phyloP scores from a whole-genome alignment of 2,113 vertebrate genomes.

The Cercopithecus mona region DNA sequence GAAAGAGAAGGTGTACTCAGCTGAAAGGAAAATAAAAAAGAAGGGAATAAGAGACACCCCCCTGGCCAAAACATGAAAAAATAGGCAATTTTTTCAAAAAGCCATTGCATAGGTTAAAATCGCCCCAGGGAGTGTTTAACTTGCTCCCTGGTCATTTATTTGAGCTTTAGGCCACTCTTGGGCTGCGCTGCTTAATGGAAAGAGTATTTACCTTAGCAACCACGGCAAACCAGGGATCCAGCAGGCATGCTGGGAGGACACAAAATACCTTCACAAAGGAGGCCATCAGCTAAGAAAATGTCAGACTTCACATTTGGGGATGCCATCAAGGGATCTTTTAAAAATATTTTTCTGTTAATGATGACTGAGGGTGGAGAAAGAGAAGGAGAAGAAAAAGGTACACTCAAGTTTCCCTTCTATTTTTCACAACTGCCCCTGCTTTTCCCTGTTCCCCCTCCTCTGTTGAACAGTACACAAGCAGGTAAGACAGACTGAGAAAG shows the following conservation, averaged over 20 bases:
- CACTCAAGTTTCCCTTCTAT: constrained; percentile 24
- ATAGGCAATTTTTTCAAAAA: constrained; percentile 77
- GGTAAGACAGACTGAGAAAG: not conserved
- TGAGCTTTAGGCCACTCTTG: constrained; percentile 76
- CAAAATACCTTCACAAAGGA: constrained; percentile 67
- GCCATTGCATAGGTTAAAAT: constrained; percentile 76
- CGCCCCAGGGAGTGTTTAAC: constrained; percentile 72
- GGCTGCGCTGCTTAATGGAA: constrained; percentile 74
- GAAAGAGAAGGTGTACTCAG: constrained; percentile 42
- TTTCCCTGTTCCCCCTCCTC: not conserved
- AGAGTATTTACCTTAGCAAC: constrained; percentile 79
- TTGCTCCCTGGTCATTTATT: constrained; percentile 77
- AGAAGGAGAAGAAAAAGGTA: constrained; percentile 40
- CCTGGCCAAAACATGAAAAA: constrained; percentile 70
- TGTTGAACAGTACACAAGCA: not conserved
- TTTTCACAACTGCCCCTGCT: not conserved
- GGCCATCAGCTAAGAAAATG: constrained; percentile 75
- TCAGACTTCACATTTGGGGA: constrained; percentile 73
- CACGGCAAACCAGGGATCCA: constrained; percentile 59
- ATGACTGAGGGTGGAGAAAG: constrained; percentile 52
- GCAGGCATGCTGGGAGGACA: constrained; percentile 70
- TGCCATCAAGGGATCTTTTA: constrained; percentile 77
- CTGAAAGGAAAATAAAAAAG: constrained; percentile 50
- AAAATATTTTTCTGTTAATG: constrained; percentile 78
- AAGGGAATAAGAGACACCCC: constrained; percentile 56